Base-by-base conservation (phyloP, 2,113 vertebrate genomes). In the Laticauda colubrina region DNA sequence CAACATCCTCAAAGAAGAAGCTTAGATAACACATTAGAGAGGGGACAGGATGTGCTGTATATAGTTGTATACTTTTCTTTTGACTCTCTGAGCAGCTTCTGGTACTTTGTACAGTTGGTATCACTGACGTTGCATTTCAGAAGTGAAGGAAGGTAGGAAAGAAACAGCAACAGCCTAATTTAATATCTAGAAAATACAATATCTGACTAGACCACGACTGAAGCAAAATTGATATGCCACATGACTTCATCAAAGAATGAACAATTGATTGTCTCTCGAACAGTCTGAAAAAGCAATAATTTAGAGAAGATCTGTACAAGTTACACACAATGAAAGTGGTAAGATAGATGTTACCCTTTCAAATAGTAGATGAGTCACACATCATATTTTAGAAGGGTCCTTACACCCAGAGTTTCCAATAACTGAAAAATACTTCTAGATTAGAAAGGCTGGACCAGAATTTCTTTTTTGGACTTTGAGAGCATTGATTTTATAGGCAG, bases 1-100 rank as follows among this genome's bases (percentile, higher is more conserved):
- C 81, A 95, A 89, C 64, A 87, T 57, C 75, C 57, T 96, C 88
- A 61, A 24, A 95, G 9, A 89, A 95, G 91, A 24, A 93, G 6
- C 87, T 69, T 92, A 94, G 45, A 95, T 94, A 94, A 95, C 87
- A 86, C 56, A 69, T 85, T 21, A 91, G 23, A 18, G 61, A 15
- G 87, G 64, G 93, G 90, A 91, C 59, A 15, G 81, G 0, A 5
- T 7, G 92, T 91, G 75, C 93, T 94, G 91, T 86, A 90, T 1
- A 1, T 20, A 92, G 59, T 48, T 91, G 43, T 94, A 26, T 51
- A 51, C 6, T 45, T 45, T 85, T 89, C 3, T 59, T 57, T 53
- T 85, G n/a, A 85, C 51, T 48, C 26, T 85, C 64, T 59, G 1
- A 88, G 57, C 59, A 26, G 5, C 69, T 89, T 56, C 87, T 45